phyloP scores from a whole-genome alignment of 2,797 vertebrate genomes.

The Protosalanx chinensis region DNA sequence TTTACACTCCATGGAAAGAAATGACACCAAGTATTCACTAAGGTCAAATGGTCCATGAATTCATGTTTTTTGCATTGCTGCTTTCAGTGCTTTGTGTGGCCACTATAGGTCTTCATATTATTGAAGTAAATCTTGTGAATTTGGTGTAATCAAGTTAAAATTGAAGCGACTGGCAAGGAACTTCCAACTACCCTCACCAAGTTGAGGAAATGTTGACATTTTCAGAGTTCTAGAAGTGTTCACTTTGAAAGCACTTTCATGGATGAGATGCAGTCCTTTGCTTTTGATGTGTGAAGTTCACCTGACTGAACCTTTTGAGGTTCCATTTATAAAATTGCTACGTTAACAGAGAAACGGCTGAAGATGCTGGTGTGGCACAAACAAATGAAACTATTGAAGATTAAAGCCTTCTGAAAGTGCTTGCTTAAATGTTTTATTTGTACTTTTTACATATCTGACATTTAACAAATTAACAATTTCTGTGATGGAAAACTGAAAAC shows the following conservation, averaged over 20 bases:
- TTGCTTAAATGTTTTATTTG: constrained; percentile 12
- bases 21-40: constrained; percentile 68
- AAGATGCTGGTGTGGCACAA: background rate
- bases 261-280: constrained; percentile 20
- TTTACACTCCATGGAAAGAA: constrained; percentile 69
- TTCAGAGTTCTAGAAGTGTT: background rate
- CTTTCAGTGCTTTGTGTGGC: constrained; percentile 38
- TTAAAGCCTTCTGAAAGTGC: background rate
- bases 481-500: too few relatives aligned
- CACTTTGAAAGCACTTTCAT: constrained; percentile 9
- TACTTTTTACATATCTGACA: too few relatives aligned
- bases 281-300: constrained; percentile 32
- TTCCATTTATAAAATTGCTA: background rate
- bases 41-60: constrained; percentile 72
- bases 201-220: background rate
- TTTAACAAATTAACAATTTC: too few relatives aligned
- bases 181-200: too few relatives aligned
- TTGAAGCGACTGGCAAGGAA: background rate
- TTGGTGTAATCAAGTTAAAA: background rate
- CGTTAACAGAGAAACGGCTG: too few relatives aligned
- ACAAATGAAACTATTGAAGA: background rate
- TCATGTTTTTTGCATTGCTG: constrained; percentile 37
- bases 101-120: constrained; percentile 14
- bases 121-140: too few relatives aligned
- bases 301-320: background rate